A percentile compares a stretch with the other conserved stretches of the same genome.
Evolutionary conservation across 2,888 invertebrate genomes (phyloP).

Genomic region (Ophioninae sp.): DNA sequence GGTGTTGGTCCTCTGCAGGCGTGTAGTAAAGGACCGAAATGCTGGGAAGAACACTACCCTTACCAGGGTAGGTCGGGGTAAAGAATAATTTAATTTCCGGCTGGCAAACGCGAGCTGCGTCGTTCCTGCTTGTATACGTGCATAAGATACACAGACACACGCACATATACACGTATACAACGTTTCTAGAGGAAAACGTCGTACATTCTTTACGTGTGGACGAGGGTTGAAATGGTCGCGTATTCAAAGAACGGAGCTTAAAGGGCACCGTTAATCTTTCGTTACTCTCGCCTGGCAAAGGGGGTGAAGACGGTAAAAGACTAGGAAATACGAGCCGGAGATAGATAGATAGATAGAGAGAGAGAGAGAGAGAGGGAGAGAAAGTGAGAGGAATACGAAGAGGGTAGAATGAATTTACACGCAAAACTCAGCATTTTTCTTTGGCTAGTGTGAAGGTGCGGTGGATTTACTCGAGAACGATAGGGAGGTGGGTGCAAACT

Average conservation of each 20-base stretch:
- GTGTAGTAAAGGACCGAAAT: slow-evolving; percentile 7
- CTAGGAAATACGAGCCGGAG: slow-evolving; percentile 28
- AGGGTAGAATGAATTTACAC: slow-evolving; percentile 59
- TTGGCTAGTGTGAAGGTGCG: slow-evolving; percentile 17
- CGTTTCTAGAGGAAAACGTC: slow-evolving; percentile 39
- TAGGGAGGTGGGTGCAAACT: slow-evolving; percentile 25
- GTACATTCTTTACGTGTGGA: slow-evolving; percentile 59
- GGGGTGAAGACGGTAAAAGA: slow-evolving; percentile 24
- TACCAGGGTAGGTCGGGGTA: slow-evolving; percentile 27
- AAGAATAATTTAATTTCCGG: slow-evolving; percentile 66
- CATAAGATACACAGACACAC: not conserved
- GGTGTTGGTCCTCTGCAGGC: not conserved
- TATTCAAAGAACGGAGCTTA: slow-evolving; percentile 61
- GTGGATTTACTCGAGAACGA: slow-evolving; percentile 33
- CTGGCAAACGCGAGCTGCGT: slow-evolving; percentile 44
- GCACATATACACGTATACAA: slow-evolving; percentile 1
- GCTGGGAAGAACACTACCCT: slow-evolving; percentile 14
- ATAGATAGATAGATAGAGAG: slow-evolving; percentile 13
- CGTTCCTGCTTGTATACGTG: slow-evolving; percentile 6
- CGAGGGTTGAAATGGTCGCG: slow-evolving; percentile 61
- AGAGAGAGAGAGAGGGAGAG: not conserved
- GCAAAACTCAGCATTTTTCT: slow-evolving; percentile 58
- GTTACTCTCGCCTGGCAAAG: slow-evolving; percentile 29
- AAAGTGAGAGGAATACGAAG: slow-evolving; percentile 7
- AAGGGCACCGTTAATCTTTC: slow-evolving; percentile 64